Conservation (phyloP, 2,797 vertebrate species). For the Falco rusticolus region DNA sequence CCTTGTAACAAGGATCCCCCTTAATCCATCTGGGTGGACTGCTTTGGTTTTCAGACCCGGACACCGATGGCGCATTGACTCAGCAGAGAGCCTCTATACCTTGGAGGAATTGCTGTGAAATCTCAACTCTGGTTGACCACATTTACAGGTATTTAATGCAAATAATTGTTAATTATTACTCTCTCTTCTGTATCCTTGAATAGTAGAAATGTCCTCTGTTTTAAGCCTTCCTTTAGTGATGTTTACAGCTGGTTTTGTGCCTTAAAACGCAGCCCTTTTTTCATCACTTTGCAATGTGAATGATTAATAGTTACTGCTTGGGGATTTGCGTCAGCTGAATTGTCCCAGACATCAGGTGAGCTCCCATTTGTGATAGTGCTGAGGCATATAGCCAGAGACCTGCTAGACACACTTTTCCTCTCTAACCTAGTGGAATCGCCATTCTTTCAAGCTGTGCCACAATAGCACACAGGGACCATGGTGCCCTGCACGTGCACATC, state of each 20-base stretch:
- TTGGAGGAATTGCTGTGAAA: neutral
- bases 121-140: neutral
- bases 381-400: neutral
- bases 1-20: no score
- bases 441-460: neutral
- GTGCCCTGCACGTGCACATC: neutral
- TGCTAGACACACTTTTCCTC: neutral
- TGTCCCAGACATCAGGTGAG: neutral
- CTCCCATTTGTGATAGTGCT: neutral
- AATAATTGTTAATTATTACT: neutral
- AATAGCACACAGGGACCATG: neutral
- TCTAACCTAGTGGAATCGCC: neutral
- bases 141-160: neutral
- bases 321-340: neutral
- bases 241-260: neutral
- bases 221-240: neutral
- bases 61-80: accelerated
- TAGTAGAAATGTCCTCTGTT: neutral
- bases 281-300: neutral
- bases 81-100: neutral
- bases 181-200: neutral
- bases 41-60: neutral
- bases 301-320: neutral
- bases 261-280: neutral
- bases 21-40: neutral